A percentile compares a stretch with the other conserved stretches of the same genome.
phyloP scores from a whole-genome alignment of 2,113 vertebrate species.

The Lepus europaeus region DNA sequence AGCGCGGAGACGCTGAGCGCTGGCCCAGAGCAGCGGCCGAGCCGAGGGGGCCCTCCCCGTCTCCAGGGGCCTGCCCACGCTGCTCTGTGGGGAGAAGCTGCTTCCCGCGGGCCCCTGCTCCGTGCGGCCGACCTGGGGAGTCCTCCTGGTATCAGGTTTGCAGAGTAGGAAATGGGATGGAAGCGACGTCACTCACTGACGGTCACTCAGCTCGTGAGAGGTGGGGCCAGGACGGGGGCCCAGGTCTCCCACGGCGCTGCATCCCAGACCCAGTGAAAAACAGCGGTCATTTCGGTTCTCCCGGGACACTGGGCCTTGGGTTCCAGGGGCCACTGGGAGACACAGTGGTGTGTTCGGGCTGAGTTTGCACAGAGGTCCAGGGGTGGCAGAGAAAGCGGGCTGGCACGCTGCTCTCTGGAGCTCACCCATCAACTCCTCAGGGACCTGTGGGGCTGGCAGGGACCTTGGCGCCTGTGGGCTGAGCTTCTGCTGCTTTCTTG shows the following conservation, averaged over 20 bases:
- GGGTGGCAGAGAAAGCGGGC: background rate
- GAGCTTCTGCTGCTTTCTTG: background rate
- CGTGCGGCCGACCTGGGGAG: rapidly evolving
- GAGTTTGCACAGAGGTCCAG: too few species aligned
- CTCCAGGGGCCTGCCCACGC: rapidly evolving
- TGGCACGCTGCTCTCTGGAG: background rate
- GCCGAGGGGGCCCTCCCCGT: too few species aligned
- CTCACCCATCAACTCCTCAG: background rate
- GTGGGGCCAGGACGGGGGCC: background rate
- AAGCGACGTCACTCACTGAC: background rate
- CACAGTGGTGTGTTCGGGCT: too few species aligned
- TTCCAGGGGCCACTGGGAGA: too few species aligned
- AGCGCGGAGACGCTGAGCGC: too few species aligned
- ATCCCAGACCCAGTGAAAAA: too few species aligned
- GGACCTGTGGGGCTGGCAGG: background rate
- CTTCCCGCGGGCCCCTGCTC: rapidly evolving
- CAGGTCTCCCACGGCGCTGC: background rate
- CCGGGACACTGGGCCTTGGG: background rate
- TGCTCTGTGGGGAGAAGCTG: background rate
- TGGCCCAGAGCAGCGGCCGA: background rate
- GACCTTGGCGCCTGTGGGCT: too few species aligned
- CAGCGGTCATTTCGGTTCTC: too few species aligned
- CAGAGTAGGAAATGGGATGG: background rate
- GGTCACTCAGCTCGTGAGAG: background rate
- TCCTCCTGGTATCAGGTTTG: background rate